Conservation (phyloP, 2,888 invertebrate genomes). For the Hyppa rectilinea region DNA sequence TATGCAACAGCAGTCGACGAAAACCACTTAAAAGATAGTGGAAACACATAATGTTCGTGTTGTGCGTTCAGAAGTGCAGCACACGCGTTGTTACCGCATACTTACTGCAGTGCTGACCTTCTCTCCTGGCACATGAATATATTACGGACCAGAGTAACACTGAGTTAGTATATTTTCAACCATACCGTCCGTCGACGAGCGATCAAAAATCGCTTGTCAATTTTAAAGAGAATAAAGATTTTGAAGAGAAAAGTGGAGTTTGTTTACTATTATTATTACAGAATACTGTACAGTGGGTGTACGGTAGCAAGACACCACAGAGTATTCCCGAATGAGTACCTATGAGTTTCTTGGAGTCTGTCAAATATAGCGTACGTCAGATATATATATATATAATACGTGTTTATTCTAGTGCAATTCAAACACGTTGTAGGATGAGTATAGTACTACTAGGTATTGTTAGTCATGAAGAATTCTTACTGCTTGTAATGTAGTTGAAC, state of each 20-base stretch:
- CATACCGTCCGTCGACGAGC: neutral
- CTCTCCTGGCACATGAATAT: no score
- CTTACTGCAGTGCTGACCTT: neutral
- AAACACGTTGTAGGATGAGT: neutral
- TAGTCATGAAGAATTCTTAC: neutral
- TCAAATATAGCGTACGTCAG: neutral
- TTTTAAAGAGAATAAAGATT: neutral
- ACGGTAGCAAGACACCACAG: no score
- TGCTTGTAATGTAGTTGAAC: neutral
- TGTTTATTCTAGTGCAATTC: neutral
- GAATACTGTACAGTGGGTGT: no score
- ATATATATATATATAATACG: neutral
- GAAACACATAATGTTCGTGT: neutral
- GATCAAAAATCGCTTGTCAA: neutral
- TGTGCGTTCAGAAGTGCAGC: conserved; percentile 9
- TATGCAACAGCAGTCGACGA: neutral
- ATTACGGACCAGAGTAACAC: neutral
- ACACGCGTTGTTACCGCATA: neutral
- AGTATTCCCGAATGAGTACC: neutral
- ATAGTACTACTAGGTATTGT: no score
- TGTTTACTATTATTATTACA: neutral
- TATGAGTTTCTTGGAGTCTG: neutral
- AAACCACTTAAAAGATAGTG: neutral
- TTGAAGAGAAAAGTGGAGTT: neutral
- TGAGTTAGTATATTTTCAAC: neutral